A percentile compares a stretch with the other conserved stretches of the same genome.
These are phyloP conservation scores for Drosophila meridiana DNA, from an alignment of 2,888 invertebrate genomes.

Conservation along the genomic window DNA sequence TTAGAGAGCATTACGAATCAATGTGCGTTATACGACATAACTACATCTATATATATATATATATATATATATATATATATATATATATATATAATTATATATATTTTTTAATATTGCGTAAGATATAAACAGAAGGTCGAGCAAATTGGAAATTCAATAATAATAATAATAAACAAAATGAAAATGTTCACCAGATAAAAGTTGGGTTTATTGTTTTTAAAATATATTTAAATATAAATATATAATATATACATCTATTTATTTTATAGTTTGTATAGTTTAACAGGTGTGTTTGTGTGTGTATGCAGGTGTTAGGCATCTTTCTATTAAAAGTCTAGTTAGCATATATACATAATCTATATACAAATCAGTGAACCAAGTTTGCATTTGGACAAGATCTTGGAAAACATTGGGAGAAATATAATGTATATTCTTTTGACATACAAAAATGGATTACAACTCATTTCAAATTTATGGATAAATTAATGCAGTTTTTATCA, in stretches of 20 bases:
- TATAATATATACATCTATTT: background rate
- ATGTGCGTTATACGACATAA: conserved; percentile 1
- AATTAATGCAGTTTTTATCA: background rate
- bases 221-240: background rate
- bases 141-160: conserved; percentile 53
- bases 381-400: background rate
- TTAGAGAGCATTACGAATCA: conserved; percentile 20
- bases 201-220: conserved; percentile 1
- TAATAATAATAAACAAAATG: conserved; percentile 10
- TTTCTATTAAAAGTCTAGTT: background rate
- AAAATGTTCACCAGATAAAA: conserved; percentile 32
- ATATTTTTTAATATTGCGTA: conserved; percentile 61
- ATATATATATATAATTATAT: conserved; percentile 27
- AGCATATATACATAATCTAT: background rate
- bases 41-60: conserved; percentile 31
- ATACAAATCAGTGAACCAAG: background rate
- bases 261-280: background rate
- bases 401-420: background rate
- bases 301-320: background rate
- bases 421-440: background rate
- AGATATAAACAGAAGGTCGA: conserved; percentile 44
- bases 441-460: background rate
- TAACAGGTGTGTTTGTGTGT: conserved; percentile 1
- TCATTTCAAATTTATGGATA: background rate
- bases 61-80: conserved; percentile 27